phyloP scores from a whole-genome alignment of 2,797 vertebrate species.

The Muscicapa striata region DNA sequence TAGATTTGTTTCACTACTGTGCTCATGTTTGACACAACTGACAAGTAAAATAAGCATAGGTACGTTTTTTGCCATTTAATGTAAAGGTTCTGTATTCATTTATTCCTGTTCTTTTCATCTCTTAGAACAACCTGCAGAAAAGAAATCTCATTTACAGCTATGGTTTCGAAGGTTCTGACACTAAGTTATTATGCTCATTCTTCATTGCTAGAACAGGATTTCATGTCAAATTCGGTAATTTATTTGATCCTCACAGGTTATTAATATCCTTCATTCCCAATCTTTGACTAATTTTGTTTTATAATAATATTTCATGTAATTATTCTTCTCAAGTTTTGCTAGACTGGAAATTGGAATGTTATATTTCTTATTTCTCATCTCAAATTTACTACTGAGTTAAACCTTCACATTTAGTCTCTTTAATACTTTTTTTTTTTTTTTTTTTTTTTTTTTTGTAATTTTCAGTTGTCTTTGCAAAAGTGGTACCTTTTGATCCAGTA shows the following conservation, averaged over 20 bases:
- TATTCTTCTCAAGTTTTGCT: background rate
- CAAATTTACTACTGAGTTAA: background rate
- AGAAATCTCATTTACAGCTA: background rate
- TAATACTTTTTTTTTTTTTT: background rate
- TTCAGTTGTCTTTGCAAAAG: background rate
- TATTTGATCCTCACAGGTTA: background rate
- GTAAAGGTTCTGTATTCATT: conserved; percentile 15
- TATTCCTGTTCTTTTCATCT: background rate
- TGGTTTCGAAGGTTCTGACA: background rate
- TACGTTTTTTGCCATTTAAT: background rate
- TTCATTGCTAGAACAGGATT: background rate
- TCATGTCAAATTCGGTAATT: background rate
- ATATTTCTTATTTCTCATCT: background rate
- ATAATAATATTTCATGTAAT: background rate
- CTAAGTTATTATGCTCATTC: background rate
- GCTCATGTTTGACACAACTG: background rate
- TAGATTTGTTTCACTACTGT: background rate
- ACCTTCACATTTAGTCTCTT: background rate
- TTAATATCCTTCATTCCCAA: background rate
- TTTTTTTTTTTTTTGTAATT: background rate
- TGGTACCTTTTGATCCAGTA: background rate
- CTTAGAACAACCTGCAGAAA: background rate
- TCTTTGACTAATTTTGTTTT: background rate
- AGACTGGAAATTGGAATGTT: background rate
- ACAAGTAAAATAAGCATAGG: background rate